phyloP scores from a whole-genome alignment of 2,888 invertebrate species.

The Drosophila paucipuncta region DNA sequence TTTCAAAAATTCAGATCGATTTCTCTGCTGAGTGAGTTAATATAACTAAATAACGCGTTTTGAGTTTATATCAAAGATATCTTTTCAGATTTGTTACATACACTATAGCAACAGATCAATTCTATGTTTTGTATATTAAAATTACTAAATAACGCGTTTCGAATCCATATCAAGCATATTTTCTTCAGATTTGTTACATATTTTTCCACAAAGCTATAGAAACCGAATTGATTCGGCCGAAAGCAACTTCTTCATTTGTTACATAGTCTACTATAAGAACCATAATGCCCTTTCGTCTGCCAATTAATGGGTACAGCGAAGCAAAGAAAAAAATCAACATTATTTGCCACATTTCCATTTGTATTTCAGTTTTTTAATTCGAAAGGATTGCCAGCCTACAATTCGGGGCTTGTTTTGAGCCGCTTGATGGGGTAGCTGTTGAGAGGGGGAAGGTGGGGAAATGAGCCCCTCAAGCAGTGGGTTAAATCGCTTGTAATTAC shows the following conservation, averaged over 20 bases:
- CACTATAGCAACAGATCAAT: not conserved
- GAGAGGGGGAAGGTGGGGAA: not conserved
- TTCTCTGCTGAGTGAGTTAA: not conserved
- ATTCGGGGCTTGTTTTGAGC: conserved; percentile 23
- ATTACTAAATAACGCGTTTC: not conserved
- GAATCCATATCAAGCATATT: not conserved
- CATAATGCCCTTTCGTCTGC: not conserved
- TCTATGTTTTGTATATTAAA: too few species aligned
- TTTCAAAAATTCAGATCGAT: not conserved
- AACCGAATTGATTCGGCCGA: not conserved
- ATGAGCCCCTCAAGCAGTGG: conserved; percentile 59
- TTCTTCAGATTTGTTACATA: not conserved
- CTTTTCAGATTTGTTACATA: too few species aligned
- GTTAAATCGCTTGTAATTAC: conserved; percentile 82
- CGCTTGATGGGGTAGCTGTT: not conserved
- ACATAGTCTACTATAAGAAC: too few species aligned
- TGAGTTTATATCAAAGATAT: not conserved
- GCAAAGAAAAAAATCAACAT: conserved; percentile 4
- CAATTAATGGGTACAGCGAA: not conserved
- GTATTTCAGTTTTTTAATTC: conserved; percentile 52
- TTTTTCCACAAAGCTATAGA: not conserved
- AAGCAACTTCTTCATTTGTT: not conserved
- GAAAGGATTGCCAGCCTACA: conserved; percentile 49
- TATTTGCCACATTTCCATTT: conserved; percentile 39
- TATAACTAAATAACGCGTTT: not conserved